Conservation (phyloP, 1,140 invertebrate species). For the Trialeurodes vaporariorum region DNA sequence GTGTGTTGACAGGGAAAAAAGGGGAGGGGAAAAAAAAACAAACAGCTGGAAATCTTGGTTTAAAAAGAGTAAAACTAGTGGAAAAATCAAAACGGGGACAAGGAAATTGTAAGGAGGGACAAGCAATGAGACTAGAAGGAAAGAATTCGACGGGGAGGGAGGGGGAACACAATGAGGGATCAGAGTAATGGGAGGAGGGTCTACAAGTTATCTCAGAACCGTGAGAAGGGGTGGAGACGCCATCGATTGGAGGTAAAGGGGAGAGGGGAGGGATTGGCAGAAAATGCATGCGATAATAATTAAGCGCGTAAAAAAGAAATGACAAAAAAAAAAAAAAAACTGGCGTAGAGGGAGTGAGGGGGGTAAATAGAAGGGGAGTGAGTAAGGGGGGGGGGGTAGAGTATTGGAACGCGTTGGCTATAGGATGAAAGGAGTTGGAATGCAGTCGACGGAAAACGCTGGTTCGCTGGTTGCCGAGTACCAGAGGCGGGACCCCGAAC, state of each 20-base stretch:
- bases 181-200: neutral
- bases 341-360: too few relatives aligned
- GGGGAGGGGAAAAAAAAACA: neutral
- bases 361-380: too few relatives aligned
- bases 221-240: too few relatives aligned
- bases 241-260: too few relatives aligned
- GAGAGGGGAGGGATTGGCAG: neutral
- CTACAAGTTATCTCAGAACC: too few relatives aligned
- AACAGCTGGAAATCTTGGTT: neutral
- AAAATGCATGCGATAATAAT: neutral
- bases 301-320: neutral
- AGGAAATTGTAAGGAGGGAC: too few relatives aligned
- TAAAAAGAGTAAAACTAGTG: neutral
- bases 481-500: neutral
- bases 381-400: too few relatives aligned
- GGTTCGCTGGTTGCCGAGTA: neutral
- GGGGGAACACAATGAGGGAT: neutral
- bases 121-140: too few relatives aligned
- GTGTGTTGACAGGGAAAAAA: too few relatives aligned
- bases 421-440: neutral
- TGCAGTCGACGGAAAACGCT: neutral
- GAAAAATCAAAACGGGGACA: neutral
- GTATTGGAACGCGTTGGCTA: neutral
- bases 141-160: neutral
- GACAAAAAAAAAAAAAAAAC: neutral